phyloP scores from a whole-genome alignment of 2,113 vertebrate genomes.

The Choloepus hoffmanni region DNA sequence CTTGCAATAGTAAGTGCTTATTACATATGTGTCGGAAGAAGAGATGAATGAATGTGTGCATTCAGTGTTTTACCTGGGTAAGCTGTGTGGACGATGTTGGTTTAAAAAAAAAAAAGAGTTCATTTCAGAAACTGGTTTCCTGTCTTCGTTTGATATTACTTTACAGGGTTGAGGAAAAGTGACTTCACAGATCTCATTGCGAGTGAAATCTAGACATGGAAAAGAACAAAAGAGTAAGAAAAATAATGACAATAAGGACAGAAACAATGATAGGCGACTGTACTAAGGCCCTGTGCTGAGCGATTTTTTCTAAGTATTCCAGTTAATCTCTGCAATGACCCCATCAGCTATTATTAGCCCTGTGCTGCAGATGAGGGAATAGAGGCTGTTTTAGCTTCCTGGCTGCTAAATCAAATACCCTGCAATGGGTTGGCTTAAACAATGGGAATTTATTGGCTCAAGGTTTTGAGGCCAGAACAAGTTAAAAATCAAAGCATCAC shows the following conservation, averaged over 20 bases:
- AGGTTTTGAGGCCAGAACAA: no score
- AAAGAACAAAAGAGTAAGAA: background rate
- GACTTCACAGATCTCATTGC: background rate
- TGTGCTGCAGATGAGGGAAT: rapidly evolving
- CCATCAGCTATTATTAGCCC: rapidly evolving
- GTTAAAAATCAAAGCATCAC: no score
- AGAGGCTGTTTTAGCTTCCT: no score
- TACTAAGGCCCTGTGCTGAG: background rate
- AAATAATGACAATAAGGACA: background rate
- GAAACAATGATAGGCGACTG: rapidly evolving
- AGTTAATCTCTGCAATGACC: background rate
- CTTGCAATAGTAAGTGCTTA: rapidly evolving
- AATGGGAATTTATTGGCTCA: no score
- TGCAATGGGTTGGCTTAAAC: no score
- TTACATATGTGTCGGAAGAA: rapidly evolving
- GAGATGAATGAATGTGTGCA: background rate
- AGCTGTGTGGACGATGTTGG: rapidly evolving
- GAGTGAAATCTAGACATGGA: background rate
- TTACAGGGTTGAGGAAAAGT: background rate
- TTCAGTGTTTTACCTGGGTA: rapidly evolving
- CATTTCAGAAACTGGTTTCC: background rate
- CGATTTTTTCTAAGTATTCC: background rate
- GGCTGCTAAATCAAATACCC: no score
- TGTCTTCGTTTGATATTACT: rapidly evolving
- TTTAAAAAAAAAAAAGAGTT: background rate